Percentiles rank a stretch among this genome's conserved stretches.
These are phyloP conservation scores for Temnothorax rugatulus DNA, from an alignment of 2,888 invertebrate genomes.

Conservation along the genomic window DNA sequence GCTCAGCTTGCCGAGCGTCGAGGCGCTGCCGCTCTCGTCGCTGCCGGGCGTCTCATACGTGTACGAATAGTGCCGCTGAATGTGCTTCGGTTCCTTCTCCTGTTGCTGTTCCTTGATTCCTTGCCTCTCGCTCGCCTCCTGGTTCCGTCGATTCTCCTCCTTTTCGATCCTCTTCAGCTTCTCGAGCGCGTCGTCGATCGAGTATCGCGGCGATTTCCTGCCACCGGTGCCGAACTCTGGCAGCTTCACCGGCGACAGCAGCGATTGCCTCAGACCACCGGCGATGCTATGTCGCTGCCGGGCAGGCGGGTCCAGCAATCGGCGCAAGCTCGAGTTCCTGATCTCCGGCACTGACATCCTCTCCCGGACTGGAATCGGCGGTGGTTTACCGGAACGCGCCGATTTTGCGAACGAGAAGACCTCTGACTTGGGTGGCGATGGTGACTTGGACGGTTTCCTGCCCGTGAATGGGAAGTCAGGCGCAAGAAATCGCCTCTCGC, in stretches of 20 bases:
- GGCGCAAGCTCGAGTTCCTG: slow-evolving; percentile 81
- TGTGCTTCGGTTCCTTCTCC: slow-evolving; percentile 80
- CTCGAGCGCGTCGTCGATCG: slow-evolving; percentile 71
- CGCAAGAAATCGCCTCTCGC: slow-evolving; percentile 74
- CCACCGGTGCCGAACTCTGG: slow-evolving; percentile 61
- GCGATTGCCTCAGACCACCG: slow-evolving; percentile 77
- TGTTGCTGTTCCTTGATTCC: slow-evolving; percentile 27
- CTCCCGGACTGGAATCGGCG: slow-evolving; percentile 74
- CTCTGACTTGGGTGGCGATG: slow-evolving; percentile 28
- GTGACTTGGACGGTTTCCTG: slow-evolving; percentile 8
- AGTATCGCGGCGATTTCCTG: slow-evolving; percentile 64
- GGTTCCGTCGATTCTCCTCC: slow-evolving; percentile 67
- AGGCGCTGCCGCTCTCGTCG: slow-evolving; percentile 72
- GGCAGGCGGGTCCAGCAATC: slow-evolving; percentile 81
- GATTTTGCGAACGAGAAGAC: not conserved
- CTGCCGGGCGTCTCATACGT: slow-evolving; percentile 79
- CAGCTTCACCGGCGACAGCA: slow-evolving; percentile 68
- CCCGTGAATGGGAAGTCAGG: slow-evolving; percentile 50
- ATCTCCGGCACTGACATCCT: slow-evolving; percentile 84
- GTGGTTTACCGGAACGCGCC: slow-evolving; percentile 38
- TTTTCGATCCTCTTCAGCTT: slow-evolving; percentile 68
- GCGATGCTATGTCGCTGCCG: slow-evolving; percentile 83
- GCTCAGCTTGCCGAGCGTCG: slow-evolving; percentile 73
- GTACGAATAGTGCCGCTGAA: slow-evolving; percentile 83
- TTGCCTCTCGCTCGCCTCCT: slow-evolving; percentile 41